A percentile compares a stretch with the other conserved stretches of the same genome.
phyloP scores from a whole-genome alignment of 2,797 vertebrate genomes.

The Heliangelus exortis region DNA sequence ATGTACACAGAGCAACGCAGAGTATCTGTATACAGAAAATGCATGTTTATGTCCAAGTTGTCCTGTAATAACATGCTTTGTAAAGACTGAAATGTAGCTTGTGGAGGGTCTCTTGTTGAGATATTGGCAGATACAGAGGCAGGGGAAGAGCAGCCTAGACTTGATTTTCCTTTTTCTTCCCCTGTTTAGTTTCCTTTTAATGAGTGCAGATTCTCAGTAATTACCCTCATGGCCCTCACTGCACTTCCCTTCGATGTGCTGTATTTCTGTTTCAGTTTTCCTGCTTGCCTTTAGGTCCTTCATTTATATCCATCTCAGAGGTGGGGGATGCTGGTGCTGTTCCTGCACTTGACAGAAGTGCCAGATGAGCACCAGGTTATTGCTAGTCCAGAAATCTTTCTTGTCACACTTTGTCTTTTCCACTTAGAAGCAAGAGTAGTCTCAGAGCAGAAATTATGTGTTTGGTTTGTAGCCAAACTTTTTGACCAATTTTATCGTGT shows the following conservation, averaged over 20 bases:
- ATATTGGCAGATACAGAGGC: not conserved
- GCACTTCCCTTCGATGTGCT: not conserved
- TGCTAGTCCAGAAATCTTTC: not conserved
- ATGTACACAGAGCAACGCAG: not conserved
- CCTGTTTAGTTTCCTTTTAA: not conserved
- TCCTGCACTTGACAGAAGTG: not conserved
- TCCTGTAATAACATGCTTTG: not conserved
- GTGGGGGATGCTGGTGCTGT: not conserved
- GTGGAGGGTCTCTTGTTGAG: too few relatives aligned
- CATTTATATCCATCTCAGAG: accelerated
- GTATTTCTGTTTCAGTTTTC: not conserved
- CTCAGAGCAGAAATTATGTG: not conserved
- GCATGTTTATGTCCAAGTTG: not conserved
- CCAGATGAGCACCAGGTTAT: not conserved
- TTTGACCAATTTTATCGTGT: not conserved
- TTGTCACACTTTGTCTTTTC: not conserved
- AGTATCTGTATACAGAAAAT: accelerated
- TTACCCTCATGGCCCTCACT: not conserved
- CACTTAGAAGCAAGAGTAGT: not conserved
- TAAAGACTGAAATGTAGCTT: not conserved
- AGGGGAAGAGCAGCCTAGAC: not conserved
- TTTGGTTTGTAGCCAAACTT: not conserved
- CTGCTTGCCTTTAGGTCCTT: not conserved
- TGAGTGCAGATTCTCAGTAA: accelerated
- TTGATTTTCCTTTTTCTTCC: not conserved